Evolutionary conservation across 1,140 invertebrate genomes (phyloP).

Genomic region (Stegodyphus mimosarum): DNA sequence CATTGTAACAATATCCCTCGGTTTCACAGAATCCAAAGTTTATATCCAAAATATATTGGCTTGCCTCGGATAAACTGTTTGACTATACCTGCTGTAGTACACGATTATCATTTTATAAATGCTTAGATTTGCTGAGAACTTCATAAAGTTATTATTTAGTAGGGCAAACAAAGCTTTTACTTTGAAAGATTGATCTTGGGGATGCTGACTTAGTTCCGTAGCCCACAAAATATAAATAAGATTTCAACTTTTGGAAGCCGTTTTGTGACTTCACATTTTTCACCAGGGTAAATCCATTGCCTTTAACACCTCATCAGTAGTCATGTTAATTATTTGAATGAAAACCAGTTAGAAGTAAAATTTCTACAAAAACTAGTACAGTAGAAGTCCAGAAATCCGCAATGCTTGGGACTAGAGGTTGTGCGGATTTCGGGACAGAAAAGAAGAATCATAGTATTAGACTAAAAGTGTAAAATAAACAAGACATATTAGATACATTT

Average conservation of each 20-base stretch:
- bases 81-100: constrained; percentile 26
- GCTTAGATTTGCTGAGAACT: constrained; percentile 14
- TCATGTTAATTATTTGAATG: not conserved
- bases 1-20: constrained; percentile 9
- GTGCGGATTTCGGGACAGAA: too few relatives aligned
- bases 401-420: too few relatives aligned
- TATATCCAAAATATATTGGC: not conserved
- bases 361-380: not conserved
- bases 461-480: too few relatives aligned
- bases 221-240: not conserved
- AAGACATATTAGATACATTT: too few relatives aligned
- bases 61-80: not conserved
- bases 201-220: not conserved
- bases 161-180: constrained; percentile 19
- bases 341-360: not conserved
- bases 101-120: constrained; percentile 29
- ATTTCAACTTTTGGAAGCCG: not conserved
- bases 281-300: not conserved
- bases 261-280: not conserved
- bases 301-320: not conserved
- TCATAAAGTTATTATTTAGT: constrained; percentile 27
- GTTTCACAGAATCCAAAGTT: not conserved
- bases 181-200: constrained; percentile 15
- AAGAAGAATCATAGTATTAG: too few relatives aligned
- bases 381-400: too few relatives aligned